A percentile compares a stretch with the other conserved stretches of the same genome.
Evolutionary conservation across 2,113 vertebrate species (phyloP).

Genomic region (Helogale parvula): DNA sequence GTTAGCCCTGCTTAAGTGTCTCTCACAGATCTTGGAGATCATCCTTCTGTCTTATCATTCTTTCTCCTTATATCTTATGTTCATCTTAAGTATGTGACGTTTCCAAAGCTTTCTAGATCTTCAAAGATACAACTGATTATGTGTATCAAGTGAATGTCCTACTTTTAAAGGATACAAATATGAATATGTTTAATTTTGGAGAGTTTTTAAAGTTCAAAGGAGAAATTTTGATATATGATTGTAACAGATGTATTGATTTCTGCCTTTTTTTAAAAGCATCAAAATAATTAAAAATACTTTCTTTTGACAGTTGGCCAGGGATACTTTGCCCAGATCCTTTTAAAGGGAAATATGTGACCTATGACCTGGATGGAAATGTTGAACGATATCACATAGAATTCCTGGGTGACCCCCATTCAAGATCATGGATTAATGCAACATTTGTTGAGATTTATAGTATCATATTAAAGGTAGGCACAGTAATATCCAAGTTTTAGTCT

Average conservation of each 20-base stretch:
- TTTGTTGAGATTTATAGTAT: slow-evolving; percentile 72
- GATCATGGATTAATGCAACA: slow-evolving; percentile 78
- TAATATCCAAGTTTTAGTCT: neutral
- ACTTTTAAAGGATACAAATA: slow-evolving; percentile 31
- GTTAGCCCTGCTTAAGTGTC: neutral
- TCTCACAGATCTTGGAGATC: neutral
- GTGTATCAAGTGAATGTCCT: slow-evolving; percentile 20
- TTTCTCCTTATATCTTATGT: neutral
- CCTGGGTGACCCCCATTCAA: slow-evolving; percentile 84
- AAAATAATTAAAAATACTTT: slow-evolving; percentile 67
- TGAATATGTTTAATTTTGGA: slow-evolving; percentile 35
- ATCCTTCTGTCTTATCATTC: neutral
- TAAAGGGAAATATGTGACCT: slow-evolving; percentile 75
- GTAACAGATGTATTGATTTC: slow-evolving; percentile 8
- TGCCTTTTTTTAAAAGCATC: slow-evolving; percentile 54
- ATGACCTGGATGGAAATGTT: slow-evolving; percentile 80
- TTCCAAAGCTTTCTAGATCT: slow-evolving; percentile 41
- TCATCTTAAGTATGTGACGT: neutral
- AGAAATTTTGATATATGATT: neutral
- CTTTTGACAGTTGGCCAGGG: slow-evolving; percentile 84
- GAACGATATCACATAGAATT: slow-evolving; percentile 84
- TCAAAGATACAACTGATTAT: slow-evolving; percentile 14
- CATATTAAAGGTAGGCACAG: slow-evolving; percentile 77
- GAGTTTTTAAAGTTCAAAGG: slow-evolving; percentile 51
- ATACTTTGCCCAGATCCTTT: slow-evolving; percentile 83